phyloP scores from a whole-genome alignment of 2,113 vertebrate species.

The Aegotheles bennettii region DNA sequence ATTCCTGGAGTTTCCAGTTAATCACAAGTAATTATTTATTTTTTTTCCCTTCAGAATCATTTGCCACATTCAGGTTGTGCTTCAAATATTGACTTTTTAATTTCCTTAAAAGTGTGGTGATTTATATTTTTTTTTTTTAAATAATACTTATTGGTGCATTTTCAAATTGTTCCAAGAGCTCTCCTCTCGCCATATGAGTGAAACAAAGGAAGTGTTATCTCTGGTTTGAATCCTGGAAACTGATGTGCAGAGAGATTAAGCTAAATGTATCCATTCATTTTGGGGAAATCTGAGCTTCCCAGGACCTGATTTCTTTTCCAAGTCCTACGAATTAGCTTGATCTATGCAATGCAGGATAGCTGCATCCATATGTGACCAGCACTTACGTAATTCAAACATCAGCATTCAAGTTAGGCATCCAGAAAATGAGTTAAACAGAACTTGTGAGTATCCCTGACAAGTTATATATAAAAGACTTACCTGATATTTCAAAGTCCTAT shows the following conservation, averaged over 20 bases:
- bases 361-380: background rate
- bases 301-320: conserved; percentile 31
- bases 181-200: background rate
- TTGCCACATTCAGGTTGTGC: background rate
- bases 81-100: background rate
- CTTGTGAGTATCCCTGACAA: background rate
- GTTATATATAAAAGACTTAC: background rate
- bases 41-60: background rate
- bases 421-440: conserved; percentile 33
- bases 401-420: background rate
- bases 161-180: background rate
- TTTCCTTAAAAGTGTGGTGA: background rate
- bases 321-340: background rate
- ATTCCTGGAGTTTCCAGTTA: background rate
- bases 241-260: background rate
- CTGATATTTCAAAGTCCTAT: background rate
- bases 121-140: background rate
- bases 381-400: background rate
- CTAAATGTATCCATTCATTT: conserved; percentile 1
- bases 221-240: background rate
- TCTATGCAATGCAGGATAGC: background rate
- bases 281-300: background rate
- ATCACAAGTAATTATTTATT: background rate
- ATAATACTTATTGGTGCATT: background rate
- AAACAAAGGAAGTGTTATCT: conserved; percentile 1